Evolutionary conservation across 2,797 vertebrate species (phyloP), one percentile per base, ranked within the genome.

Genomic region (Xenopus petersii): DNA sequence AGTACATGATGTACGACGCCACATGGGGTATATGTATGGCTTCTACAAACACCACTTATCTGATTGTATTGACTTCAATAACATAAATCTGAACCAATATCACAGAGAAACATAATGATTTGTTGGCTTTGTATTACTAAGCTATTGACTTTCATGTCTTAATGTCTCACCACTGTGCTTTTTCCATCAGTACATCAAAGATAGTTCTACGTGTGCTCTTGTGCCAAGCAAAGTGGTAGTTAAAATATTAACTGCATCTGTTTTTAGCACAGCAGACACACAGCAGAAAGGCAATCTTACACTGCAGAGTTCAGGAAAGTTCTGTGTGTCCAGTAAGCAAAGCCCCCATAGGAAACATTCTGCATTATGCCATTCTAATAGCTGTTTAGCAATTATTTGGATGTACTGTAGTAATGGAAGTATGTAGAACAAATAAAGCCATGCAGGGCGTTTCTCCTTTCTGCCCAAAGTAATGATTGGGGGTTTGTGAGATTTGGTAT

Each of bases 1-100:
- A 48, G 75, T 24, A 78, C 71, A 59, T 58, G 54, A 30, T 64
- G 67, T 73, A 55, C 60, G 4, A 54, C 42, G 12, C 76, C n/a
- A 71, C 71, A 64, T 78, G 71, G 71, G 71, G 76, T 60, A 47
- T 64, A 60, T 62, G 58, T 56, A 67, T 51, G 61, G 46, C 36
- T 33, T 46, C 36, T 46, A 1, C 9, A 47, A 36, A 66, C 10
- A 58, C n/a, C 24, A 46, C 51, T 46, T 69, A 69, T 59, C 55
- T 77, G 15, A 56, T 10, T 66, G 26, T 73, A 63, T 55, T 55
- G 64, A 63, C n/a, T 21, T n/a, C 21, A 42, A 16, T 5, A 17
- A 71, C 58, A 68, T 47, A 3, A 47, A 13, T 26, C 33, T 33
- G 42, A 26, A 62, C n/a, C 54, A 59, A 69, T 58, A 58, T 58